Evolutionary conservation across 2,797 vertebrate species (phyloP).

Genomic region (Tenualosa ilisha): DNA sequence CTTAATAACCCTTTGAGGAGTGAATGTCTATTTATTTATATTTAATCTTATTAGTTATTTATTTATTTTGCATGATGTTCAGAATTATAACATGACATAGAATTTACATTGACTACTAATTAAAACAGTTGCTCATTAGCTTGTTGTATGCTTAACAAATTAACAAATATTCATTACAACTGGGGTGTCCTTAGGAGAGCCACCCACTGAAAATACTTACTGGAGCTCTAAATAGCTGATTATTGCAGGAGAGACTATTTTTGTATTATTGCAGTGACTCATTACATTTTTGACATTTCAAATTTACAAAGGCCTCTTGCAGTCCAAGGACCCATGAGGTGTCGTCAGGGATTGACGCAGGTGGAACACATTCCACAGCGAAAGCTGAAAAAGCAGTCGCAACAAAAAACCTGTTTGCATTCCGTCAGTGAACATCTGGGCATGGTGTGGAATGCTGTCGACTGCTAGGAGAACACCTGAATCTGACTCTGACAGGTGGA

Average conservation of each 20-base stretch:
- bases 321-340: conserved; percentile 30
- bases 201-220: neutral
- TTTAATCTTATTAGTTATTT: too few species aligned
- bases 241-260: neutral
- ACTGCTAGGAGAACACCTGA: neutral
- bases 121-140: neutral
- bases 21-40: neutral
- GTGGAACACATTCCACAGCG: conserved; percentile 24
- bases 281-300: neutral
- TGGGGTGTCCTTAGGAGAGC: neutral
- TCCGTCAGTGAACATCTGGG: conserved; percentile 12
- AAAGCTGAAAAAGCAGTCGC: conserved; percentile 23
- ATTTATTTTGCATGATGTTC: neutral
- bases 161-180: neutral
- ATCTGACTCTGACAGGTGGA: neutral
- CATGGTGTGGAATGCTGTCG: neutral
- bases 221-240: neutral
- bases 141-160: neutral
- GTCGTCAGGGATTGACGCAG: conserved; percentile 20
- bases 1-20: neutral
- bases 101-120: neutral
- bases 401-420: conserved; percentile 18
- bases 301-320: neutral
- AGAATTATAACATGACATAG: neutral
- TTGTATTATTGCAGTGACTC: neutral